phyloP scores from a whole-genome alignment of 2,797 vertebrate genomes.

The Notamacropus eugenii region DNA sequence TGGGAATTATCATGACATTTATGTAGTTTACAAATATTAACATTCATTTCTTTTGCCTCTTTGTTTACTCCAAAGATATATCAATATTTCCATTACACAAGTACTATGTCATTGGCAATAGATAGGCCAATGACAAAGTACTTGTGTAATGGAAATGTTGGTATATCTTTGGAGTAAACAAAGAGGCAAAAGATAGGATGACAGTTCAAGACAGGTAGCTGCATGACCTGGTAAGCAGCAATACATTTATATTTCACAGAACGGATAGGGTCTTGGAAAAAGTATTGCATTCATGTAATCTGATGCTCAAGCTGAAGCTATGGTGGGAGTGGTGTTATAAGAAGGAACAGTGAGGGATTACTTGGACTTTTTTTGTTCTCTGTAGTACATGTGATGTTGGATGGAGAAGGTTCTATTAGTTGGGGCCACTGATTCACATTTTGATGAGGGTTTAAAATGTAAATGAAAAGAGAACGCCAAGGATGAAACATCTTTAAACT shows the following conservation, averaged over 20 bases:
- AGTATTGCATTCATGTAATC: constrained; percentile 1
- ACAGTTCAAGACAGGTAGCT: not conserved
- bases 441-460: constrained; percentile 80
- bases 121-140: not conserved
- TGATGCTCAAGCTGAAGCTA: not conserved
- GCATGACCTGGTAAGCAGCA: not conserved
- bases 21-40: constrained; percentile 63
- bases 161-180: no score
- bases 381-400: constrained; percentile 25
- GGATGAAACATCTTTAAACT: constrained; percentile 82
- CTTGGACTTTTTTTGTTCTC: not conserved
- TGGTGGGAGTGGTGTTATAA: not conserved
- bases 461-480: constrained; percentile 83
- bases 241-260: not conserved
- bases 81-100: not conserved
- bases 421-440: constrained; percentile 69
- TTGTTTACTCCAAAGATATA: constrained; percentile 1
- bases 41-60: constrained; percentile 28
- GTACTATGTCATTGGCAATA: not conserved
- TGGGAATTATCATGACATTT: constrained; percentile 52
- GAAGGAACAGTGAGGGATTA: not conserved
- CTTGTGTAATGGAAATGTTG: no score
- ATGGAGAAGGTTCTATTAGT: constrained; percentile 50
- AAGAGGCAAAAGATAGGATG: not conserved
- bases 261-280: not conserved